phyloP scores from a whole-genome alignment of 2,888 invertebrate species.

The Catocala fraxini region DNA sequence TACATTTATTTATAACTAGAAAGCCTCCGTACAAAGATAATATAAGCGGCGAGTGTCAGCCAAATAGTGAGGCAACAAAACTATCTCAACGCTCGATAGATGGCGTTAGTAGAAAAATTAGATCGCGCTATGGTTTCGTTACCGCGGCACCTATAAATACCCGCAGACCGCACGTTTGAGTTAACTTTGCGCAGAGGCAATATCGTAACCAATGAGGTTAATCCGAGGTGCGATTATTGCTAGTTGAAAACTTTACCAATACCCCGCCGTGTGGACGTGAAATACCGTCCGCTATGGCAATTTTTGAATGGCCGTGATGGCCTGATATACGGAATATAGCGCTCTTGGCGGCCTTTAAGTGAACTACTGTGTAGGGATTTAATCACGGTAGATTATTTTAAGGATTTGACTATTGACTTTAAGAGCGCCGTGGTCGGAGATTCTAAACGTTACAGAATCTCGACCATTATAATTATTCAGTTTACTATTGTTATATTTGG shows the following conservation, averaged over 20 bases:
- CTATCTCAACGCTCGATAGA: neutral
- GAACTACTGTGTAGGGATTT: too few species aligned
- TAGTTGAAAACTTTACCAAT: conserved; percentile 95
- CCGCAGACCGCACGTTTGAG: neutral
- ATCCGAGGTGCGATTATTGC: conserved; percentile 96
- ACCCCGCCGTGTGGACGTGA: conserved; percentile 85
- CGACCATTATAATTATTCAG: too few species aligned
- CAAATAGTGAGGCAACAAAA: too few species aligned
- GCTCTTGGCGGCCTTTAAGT: too few species aligned
- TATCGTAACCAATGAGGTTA: conserved; percentile 97
- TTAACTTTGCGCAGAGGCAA: conserved; percentile 97
- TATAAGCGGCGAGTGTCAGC: too few species aligned
- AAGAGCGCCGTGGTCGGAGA: too few species aligned
- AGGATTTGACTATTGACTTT: too few species aligned
- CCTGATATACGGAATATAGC: neutral
- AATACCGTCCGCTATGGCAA: conserved; percentile 70
- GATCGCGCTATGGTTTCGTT: conserved; percentile 4
- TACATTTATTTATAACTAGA: too few species aligned
- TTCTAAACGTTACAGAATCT: too few species aligned
- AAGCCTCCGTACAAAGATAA: too few species aligned
- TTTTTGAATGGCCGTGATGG: neutral
- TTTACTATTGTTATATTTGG: too few species aligned
- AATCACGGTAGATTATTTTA: too few species aligned
- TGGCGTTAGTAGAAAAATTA: conserved; percentile 5
- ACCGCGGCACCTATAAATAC: neutral